Evolutionary conservation across 2,797 vertebrate species (phyloP).

Genomic region (Cirrhinus molitorella): DNA sequence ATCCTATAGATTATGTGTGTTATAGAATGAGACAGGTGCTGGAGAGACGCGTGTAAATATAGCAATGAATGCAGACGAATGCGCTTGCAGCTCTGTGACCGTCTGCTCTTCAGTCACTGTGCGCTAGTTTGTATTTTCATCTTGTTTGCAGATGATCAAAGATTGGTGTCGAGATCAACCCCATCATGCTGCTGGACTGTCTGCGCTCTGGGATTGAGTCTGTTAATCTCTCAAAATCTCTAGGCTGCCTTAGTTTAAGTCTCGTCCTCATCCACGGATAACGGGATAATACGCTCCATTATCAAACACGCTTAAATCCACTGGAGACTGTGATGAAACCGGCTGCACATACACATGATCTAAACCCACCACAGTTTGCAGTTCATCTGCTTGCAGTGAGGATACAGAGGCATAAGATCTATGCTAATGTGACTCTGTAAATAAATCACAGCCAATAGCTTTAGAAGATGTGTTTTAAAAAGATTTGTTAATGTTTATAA

Average conservation of each 20-base stretch:
- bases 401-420: background rate
- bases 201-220: constrained; percentile 36
- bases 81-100: constrained; percentile 60
- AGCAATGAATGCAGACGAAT: constrained; percentile 66
- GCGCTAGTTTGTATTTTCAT: background rate
- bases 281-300: constrained; percentile 33
- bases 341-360: background rate
- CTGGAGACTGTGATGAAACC: background rate
- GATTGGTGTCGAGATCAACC: background rate
- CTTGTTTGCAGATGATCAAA: background rate
- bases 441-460: background rate
- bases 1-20: constrained; percentile 27
- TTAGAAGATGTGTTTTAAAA: background rate
- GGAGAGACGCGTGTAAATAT: constrained; percentile 71
- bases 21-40: constrained; percentile 58
- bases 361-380: background rate
- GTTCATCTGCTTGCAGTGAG: constrained; percentile 17
- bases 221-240: constrained; percentile 11
- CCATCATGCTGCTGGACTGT: background rate
- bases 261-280: constrained; percentile 40
- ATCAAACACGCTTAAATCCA: background rate
- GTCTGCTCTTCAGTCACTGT: background rate
- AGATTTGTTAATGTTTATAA: background rate
- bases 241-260: constrained; percentile 26
- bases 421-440: background rate